These are phyloP conservation scores for Escarpia spicata DNA, from an alignment of 2,888 invertebrate species.

Conservation along the genomic window DNA sequence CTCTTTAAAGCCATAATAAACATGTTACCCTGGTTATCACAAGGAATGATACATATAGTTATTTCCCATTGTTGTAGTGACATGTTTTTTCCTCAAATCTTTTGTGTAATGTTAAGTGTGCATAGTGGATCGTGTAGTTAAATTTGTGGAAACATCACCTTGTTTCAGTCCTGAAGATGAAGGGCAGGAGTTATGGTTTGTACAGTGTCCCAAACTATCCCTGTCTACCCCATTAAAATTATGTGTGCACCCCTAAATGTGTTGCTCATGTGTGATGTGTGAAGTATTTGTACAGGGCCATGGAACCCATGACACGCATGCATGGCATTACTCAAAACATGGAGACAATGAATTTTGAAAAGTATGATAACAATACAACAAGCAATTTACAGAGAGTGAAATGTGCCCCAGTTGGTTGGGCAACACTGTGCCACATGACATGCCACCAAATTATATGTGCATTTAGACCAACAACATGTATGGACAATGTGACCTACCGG, in stretches of 20 bases:
- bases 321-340: background rate
- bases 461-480: too few species aligned
- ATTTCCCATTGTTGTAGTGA: background rate
- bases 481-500: too few species aligned
- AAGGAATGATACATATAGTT: background rate
- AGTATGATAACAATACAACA: background rate
- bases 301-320: background rate
- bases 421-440: too few species aligned
- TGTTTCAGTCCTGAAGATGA: slow-evolving; percentile 21
- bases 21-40: too few species aligned
- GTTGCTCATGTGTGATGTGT: background rate
- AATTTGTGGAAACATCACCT: background rate
- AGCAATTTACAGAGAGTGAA: background rate
- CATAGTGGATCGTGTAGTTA: background rate
- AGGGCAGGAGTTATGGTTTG: background rate
- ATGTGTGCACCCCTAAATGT: background rate
- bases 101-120: background rate
- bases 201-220: background rate
- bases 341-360: background rate
- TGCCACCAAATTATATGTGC: too few species aligned
- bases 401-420: too few species aligned
- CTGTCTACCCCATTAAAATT: background rate
- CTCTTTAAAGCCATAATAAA: too few species aligned
- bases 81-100: background rate
- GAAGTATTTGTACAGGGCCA: background rate